Evolutionary conservation across 2,888 invertebrate species (phyloP).

Genomic region (Heliothis peltigera): DNA sequence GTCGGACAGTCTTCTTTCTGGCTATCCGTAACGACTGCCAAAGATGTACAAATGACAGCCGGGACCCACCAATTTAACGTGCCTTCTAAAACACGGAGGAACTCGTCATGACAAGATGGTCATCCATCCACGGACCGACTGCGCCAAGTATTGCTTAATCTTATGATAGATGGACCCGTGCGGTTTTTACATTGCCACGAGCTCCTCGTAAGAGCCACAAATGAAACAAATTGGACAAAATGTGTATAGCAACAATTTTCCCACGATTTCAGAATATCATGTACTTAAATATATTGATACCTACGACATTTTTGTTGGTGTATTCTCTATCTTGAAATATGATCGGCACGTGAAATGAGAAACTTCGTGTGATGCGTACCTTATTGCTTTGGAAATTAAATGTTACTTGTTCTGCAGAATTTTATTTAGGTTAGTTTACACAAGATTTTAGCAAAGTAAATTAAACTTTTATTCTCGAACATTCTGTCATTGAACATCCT

Average conservation of each 20-base stretch:
- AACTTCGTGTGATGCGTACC: neutral
- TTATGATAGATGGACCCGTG: too few relatives aligned
- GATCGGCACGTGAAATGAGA: constrained; percentile 37
- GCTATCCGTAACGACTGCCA: too few relatives aligned
- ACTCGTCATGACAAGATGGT: too few relatives aligned
- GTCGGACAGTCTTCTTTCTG: too few relatives aligned
- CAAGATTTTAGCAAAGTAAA: neutral
- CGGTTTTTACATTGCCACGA: too few relatives aligned
- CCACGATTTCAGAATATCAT: constrained; percentile 39
- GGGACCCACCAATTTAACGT: too few relatives aligned
- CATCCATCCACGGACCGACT: too few relatives aligned
- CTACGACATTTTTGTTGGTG: constrained; percentile 37
- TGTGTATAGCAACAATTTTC: constrained; percentile 28
- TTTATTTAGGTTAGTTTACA: constrained; percentile 27
- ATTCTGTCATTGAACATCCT: too few relatives aligned
- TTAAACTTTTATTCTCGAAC: neutral
- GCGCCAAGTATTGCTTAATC: too few relatives aligned
- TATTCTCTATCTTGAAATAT: constrained; percentile 24
- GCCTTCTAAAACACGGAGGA: too few relatives aligned
- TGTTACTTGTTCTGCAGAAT: constrained; percentile 13
- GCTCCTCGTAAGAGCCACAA: neutral
- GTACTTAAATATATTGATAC: constrained; percentile 43
- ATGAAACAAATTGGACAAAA: neutral
- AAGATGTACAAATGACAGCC: too few relatives aligned
- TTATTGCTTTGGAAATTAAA: constrained; percentile 17